phyloP scores from a whole-genome alignment of 1,140 invertebrate genomes.

The Holotrichia oblita region DNA sequence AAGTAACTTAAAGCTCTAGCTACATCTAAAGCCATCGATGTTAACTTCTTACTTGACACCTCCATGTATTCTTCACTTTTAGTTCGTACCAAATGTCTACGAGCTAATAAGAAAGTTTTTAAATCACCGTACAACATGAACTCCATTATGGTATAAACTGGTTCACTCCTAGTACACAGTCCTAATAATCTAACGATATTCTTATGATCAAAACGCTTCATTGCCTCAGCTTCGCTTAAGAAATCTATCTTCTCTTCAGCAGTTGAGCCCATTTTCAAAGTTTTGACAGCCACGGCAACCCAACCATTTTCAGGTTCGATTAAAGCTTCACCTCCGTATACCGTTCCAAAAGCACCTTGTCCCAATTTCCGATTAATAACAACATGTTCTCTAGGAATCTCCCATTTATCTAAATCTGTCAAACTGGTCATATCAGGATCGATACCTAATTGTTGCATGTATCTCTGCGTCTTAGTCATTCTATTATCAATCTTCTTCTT shows the following conservation, averaged over 20 bases:
- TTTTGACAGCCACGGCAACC: conserved; percentile 91
- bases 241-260: conserved; percentile 92
- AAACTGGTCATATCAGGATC: conserved; percentile 62
- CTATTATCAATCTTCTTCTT: conserved; percentile 81
- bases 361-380: conserved; percentile 91
- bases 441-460: conserved; percentile 77
- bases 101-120: conserved; percentile 85
- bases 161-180: conserved; percentile 85
- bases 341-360: conserved; percentile 89
- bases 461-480: conserved; percentile 73
- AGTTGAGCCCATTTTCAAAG: conserved; percentile 82
- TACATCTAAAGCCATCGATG: conserved; percentile 87
- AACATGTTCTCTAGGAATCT: conserved; percentile 82
- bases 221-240: conserved; percentile 90
- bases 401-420: conserved; percentile 82
- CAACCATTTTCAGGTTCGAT: conserved; percentile 73
- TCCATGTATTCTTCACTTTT: conserved; percentile 76
- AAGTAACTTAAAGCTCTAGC: conserved; percentile 86
- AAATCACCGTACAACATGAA: conserved; percentile 94
- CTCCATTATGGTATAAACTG: conserved; percentile 91
- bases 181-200: conserved; percentile 90
- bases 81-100: conserved; percentile 82
- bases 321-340: conserved; percentile 85
- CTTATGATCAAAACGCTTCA: conserved; percentile 91
- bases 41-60: conserved; percentile 80